Evolutionary conservation across 2,797 vertebrate species (phyloP), one percentile per base, ranked within the genome.

Genomic region (Labeo calbasu): DNA sequence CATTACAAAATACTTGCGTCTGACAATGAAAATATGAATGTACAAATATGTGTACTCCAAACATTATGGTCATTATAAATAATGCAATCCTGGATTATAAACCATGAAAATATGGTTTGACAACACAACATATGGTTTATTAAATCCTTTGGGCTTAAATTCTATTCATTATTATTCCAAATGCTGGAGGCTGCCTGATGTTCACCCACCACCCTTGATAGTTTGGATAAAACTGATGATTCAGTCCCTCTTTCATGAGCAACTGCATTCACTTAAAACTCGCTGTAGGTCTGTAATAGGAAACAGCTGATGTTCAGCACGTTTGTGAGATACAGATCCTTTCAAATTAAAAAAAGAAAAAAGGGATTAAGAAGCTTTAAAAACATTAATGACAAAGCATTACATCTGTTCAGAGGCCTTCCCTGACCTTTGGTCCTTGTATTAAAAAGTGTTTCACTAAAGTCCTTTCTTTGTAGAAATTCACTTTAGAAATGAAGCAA

Each of bases 261-360:
- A 86, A 40, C 61, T 86, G 79, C 48, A 28, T 21, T 72, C 61
- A 82, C 19, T 79, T 79, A 57, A 83, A 83, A 57, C 68, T 23
- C 40, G 23, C 81, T 68, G 13, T 13, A 23, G 48, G 55, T 50
- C 28, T 79, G 17, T 79, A 25, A 77, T 57, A 43, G 40, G 14
- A 82, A 79, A 71, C 75, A 66, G 66, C 23, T n/a, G 55, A 63
- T 48, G 14, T 69, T 51, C 53, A 50, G 25, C 4, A 12, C 25
- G n/a, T 78, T 75, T 79, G 23, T 23, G 11, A 68, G 55, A 72
- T 51, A n/a, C 55, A 65, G n/a, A 53, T 69, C 13, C 21, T 82
- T 77, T 77, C 15, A 43, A 59, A 68, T 77, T 57, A 25, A 71
- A 28, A 28, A 19, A 50, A 59, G 19, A 40, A 25, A 21, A 50